Percentiles rank a stretch among this genome's conserved stretches.
phyloP scores from a whole-genome alignment of 2,888 invertebrate species.

The Volucella inflata region DNA sequence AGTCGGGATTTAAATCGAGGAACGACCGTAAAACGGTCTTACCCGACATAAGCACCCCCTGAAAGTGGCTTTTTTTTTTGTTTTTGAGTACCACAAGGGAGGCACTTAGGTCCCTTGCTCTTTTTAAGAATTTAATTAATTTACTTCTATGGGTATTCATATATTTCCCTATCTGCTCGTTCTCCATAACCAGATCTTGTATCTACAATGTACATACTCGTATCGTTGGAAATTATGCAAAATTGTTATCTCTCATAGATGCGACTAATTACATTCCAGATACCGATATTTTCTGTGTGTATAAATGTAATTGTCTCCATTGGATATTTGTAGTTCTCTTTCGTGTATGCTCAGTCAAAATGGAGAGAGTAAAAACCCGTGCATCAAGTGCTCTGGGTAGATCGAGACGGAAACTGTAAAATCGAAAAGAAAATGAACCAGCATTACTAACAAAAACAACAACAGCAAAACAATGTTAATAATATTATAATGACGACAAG shows the following conservation, averaged over 20 bases:
- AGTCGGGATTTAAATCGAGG: no score
- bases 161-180: no score
- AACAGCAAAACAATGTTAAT: constrained; percentile 33
- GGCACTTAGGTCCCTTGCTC: no score
- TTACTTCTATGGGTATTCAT: no score
- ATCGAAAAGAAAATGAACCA: constrained; percentile 48
- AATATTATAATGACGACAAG: constrained; percentile 40
- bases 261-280: constrained; percentile 2
- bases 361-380: constrained; percentile 13
- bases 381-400: neutral
- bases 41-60: no score
- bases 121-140: no score
- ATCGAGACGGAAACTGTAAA: constrained; percentile 45
- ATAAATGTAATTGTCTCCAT: constrained; percentile 11
- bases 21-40: no score
- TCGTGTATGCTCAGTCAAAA: constrained; percentile 30
- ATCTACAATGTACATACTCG: neutral
- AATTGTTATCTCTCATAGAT: neutral
- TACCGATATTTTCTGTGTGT: constrained; percentile 16
- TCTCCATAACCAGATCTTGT: neutral
- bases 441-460: constrained; percentile 22
- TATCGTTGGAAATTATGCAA: constrained; percentile 17
- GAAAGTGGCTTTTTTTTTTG: no score
- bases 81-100: no score
- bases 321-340: constrained; percentile 10